phyloP scores from a whole-genome alignment of 2,797 vertebrate species.

The Coendou prehensilis region DNA sequence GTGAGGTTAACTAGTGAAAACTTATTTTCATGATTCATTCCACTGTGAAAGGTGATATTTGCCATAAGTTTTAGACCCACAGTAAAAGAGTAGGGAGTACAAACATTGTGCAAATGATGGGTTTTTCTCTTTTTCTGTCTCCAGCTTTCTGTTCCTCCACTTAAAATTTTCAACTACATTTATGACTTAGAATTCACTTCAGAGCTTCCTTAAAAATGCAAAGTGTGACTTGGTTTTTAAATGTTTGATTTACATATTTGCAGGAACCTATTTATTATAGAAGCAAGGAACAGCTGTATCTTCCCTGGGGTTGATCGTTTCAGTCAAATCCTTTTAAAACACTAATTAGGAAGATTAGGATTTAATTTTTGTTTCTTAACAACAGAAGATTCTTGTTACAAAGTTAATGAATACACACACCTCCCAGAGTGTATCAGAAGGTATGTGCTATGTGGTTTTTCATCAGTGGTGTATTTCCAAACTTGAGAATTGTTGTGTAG shows the following conservation, averaged over 20 bases:
- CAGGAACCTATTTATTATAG: slow-evolving; percentile 67
- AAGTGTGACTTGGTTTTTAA: slow-evolving; percentile 75
- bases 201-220: slow-evolving; percentile 65
- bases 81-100: slow-evolving; percentile 11
- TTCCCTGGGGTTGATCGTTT: slow-evolving; percentile 63
- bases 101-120: slow-evolving; percentile 13
- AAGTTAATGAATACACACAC: slow-evolving; percentile 57
- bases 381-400: slow-evolving; percentile 54
- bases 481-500: slow-evolving; percentile 50
- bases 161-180: slow-evolving; percentile 62
- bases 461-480: slow-evolving; percentile 20
- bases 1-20: background rate
- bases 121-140: slow-evolving; percentile 53
- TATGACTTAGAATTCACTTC: slow-evolving; percentile 64
- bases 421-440: slow-evolving; percentile 20
- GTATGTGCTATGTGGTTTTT: background rate
- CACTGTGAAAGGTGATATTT: slow-evolving; percentile 17
- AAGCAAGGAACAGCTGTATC: slow-evolving; percentile 65
- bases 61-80: background rate
- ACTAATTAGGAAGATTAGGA: slow-evolving; percentile 66
- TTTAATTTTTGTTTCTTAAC: slow-evolving; percentile 74
- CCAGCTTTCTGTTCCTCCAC: slow-evolving; percentile 34
- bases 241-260: slow-evolving; percentile 71
- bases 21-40: slow-evolving; percentile 40
- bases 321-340: slow-evolving; percentile 73